Evolutionary conservation across 2,888 invertebrate species (phyloP), one percentile per base, ranked within the genome.

Genomic region (Dione vanillae): DNA sequence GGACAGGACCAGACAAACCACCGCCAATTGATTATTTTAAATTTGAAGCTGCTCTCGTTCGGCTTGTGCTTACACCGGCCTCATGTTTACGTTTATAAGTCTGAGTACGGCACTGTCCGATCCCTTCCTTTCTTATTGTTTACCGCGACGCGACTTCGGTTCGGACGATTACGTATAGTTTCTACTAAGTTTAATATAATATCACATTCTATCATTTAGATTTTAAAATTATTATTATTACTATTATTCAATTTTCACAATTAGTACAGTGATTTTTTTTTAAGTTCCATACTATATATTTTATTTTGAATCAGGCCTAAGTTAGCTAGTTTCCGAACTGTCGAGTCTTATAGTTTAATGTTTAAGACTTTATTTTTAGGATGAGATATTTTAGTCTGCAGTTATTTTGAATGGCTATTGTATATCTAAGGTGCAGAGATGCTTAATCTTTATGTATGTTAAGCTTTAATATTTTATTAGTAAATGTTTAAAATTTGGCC

Each of bases 401-500:
- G 92, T 93, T 93, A 93, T 91, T 93, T 92, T 92, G 86, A 89
- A 92, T 90, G 92, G 92, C 93, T 93, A 93, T 92, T 92, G 89
- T 92, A 90, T 91, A 90, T 88, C 80, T 91, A 92, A 92, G 93
- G 90, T 92, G 92, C 93, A 92, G 92, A 93, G 86, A 93, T 92
- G 93, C 93, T 93, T 92, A 92, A 91, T 92, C 92, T 93, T 93
- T 93, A 93, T 93, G 90, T 93, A 93, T 93, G 93, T 93, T 93
- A 93, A 93, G 92, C 93, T 93, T 92, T 93, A 92, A 93, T 92
- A 93, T 93, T 93, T 93, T 93, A 93, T 93, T 93, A 93, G 91
- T 92, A 88, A 92, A 93, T 93, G 90, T 92, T 91, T 91, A 91
- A 89, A 87, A 87, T 86, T 89, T 83, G 88, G 88, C 91, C 90